Base-by-base conservation (phyloP, 1,140 invertebrate genomes). In the Euura lappo region DNA sequence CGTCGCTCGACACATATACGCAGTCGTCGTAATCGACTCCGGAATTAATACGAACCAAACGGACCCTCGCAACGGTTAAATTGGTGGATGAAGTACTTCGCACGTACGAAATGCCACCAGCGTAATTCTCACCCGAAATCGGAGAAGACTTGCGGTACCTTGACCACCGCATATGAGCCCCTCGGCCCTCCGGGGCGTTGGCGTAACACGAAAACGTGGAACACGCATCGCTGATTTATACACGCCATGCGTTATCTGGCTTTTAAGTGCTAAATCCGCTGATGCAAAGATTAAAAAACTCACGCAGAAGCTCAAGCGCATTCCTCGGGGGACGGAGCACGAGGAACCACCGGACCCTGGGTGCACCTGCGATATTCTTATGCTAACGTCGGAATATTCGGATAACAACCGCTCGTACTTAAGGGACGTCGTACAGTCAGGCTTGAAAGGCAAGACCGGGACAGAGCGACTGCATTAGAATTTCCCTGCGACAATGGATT, bases 241-340 rank as follows among this genome's bases (percentile, higher is more conserved):
- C 66, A 8, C 43, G 66, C 66, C 66, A 68, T 68, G 66, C 42
- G 66, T 68, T 68, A 68, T 68, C 66, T 68, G 66, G 66, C 13
- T 68, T 44, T 68, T 68, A 68, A 68, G 66, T 68, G 44, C 66
- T 68, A 68, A 68, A 28, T 68, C 66, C 66, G 66, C 66, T 8
- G 66, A 68, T 68, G 66, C 44, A 68, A 68, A 68, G 66, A 68
- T 68, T 68, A 68, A 68, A 68, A 64, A 68, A 68, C 44, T 68
- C 66, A 10, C 13, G 66, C 66, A 68, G 44, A n/a, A 60, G 51
- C 51, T 28, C 28, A 28, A 28, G 51, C 51, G 51, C 51, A 60
- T 60, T 60, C 51, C 51, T 60, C 5, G 6, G 6, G 6, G 8
- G 51, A 60, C 10, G 51, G 8, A 60, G 51, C 8, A 60, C 51